A percentile compares a stretch with the other conserved stretches of the same genome.
Evolutionary conservation across 1,140 invertebrate genomes (phyloP).

Genomic region (Zeugodacus cucurbitae): DNA sequence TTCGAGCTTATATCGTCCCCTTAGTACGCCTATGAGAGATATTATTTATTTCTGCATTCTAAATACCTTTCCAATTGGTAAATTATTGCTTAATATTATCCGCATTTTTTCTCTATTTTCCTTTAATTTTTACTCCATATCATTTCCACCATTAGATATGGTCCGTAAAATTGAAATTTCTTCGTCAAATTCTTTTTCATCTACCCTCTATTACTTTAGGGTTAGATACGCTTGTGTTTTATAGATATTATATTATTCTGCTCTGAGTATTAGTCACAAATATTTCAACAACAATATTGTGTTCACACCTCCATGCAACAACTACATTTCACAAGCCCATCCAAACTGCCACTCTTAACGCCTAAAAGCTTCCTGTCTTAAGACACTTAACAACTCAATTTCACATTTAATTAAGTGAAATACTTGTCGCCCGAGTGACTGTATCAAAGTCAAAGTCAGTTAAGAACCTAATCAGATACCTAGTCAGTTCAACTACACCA

Average conservation of each 20-base stretch:
- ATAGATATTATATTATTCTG: neutral
- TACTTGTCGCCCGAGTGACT: neutral
- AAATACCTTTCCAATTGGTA: neutral
- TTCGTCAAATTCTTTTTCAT: neutral
- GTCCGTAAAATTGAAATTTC: neutral
- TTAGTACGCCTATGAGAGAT: too few species aligned
- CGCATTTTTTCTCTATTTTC: neutral
- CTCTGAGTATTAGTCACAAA: neutral
- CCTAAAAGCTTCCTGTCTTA: neutral
- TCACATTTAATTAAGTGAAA: slow-evolving; percentile 26
- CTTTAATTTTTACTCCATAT: neutral
- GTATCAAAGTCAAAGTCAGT: slow-evolving; percentile 18
- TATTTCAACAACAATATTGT: neutral
- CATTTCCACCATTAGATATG: neutral
- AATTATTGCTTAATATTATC: neutral
- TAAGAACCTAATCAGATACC: neutral
- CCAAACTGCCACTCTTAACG: neutral
- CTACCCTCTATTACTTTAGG: neutral
- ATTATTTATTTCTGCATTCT: too few species aligned
- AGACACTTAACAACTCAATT: neutral
- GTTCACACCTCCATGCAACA: neutral
- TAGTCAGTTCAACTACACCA: neutral
- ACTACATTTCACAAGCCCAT: neutral
- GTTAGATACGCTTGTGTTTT: neutral
- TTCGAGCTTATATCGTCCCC: too few species aligned